phyloP scores from a whole-genome alignment of 2,113 vertebrate genomes.

The Aythya baeri region DNA sequence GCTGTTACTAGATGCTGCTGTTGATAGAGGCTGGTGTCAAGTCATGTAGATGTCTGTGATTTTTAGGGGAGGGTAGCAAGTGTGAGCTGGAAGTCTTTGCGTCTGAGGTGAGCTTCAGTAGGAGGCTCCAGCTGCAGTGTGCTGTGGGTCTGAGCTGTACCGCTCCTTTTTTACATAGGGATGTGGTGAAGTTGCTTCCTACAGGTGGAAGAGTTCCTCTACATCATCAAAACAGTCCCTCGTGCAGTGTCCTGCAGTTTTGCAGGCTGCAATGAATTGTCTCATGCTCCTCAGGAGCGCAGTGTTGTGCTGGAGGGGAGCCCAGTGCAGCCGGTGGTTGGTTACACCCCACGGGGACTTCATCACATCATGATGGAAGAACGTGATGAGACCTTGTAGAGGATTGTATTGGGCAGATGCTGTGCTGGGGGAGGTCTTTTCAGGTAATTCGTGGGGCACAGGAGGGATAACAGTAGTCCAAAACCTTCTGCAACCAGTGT shows the following conservation, averaged over 20 bases:
- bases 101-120: background rate
- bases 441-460: background rate
- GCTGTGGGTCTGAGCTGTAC: background rate
- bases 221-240: background rate
- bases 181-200: accelerated
- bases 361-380: accelerated
- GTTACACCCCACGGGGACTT: background rate
- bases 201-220: background rate
- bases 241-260: background rate
- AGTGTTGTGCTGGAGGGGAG: background rate
- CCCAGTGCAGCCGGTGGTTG: background rate
- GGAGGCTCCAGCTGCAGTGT: background rate
- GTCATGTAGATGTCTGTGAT: background rate
- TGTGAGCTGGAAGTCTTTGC: background rate
- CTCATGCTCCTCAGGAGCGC: background rate
- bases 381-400: background rate
- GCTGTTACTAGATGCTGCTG: background rate
- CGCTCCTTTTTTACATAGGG: accelerated
- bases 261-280: background rate
- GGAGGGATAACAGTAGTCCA: background rate
- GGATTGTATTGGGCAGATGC: background rate
- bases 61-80: background rate
- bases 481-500: background rate
- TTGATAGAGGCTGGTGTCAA: background rate
- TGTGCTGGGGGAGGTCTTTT: background rate